Base-by-base conservation (phyloP, 2,797 vertebrate species). In the Poeciliopsis paucimaculata region DNA sequence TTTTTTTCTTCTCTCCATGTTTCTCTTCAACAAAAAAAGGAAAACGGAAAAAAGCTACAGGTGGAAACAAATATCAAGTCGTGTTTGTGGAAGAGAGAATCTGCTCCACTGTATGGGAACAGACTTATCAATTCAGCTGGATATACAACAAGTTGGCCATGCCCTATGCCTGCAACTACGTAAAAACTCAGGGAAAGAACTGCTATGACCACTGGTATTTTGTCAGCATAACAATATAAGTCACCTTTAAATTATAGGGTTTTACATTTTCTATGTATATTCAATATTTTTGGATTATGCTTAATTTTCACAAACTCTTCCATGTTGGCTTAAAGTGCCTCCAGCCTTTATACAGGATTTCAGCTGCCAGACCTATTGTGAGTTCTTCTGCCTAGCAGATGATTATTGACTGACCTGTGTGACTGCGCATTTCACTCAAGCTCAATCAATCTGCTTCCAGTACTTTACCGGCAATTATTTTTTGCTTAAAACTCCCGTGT, bases 151-250 rank as follows among this genome's bases (percentile, higher is more conserved):
- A 87, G 89, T 87, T 80, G 60, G 75, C 88, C 49, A 57, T 82
- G 89, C 90, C 89, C 92, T 91, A 92, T 87, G 90, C 89, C 90
- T 93, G 93, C 93, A 88, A 92, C 90, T 82, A 79, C 49, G 86
- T 84, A 83, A 82, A 86, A 86, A 87, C 49, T 88, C 55, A 84
- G 81, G 79, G 84, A 77, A 90, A 71, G 68, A 76, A 77, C 95
- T 96, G 92, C 94, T 91, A 95, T 95, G 92, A 95, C 94, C 94
- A 96, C 93, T 86, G 88, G 81, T 85, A 93, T 93, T 93, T 93
- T 83, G 90, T 84, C 86, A 87, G 80, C 87, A 88, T 84, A 45
- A 45, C 28, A n/a, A 71, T n/a, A 16, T 28, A 16, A 46, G n/a
- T 16, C 5, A 45, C 12, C 13, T 71, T 71, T 46, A 43, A 43